These are phyloP conservation scores for Ctenomys sociabilis DNA, from an alignment of 2,113 vertebrate species.

Conservation along the genomic window DNA sequence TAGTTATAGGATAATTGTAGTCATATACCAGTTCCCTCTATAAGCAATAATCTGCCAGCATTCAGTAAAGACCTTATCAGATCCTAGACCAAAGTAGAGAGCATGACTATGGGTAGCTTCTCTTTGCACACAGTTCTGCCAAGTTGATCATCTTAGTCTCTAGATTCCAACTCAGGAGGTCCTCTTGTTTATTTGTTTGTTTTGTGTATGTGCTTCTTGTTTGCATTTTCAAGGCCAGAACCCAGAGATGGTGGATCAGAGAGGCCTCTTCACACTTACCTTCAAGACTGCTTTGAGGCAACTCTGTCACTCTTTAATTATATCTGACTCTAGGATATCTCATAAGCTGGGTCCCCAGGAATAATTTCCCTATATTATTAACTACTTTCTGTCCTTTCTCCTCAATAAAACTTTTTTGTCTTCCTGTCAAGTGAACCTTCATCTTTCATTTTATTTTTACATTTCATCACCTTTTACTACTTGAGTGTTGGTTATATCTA, in stretches of 20 bases:
- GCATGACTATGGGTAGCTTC: slow-evolving; percentile 49
- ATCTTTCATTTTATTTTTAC: slow-evolving; percentile 21
- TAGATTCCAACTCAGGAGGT: background rate
- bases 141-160: background rate
- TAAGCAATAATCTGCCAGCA: slow-evolving; percentile 72
- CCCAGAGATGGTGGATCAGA: background rate
- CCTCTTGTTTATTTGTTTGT: background rate
- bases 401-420: background rate
- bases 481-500: background rate
- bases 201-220: background rate
- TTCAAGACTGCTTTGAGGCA: background rate
- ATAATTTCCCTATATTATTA: background rate
- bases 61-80: slow-evolving; percentile 52
- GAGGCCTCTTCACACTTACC: background rate
- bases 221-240: background rate
- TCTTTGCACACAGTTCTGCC: background rate
- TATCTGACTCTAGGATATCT: background rate
- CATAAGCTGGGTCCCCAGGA: background rate
- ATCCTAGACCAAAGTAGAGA: background rate
- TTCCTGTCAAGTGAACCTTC: background rate
- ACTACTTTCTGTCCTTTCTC: background rate
- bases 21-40: slow-evolving; percentile 56
- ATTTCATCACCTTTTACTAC: slow-evolving; percentile 16
- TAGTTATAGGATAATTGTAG: slow-evolving; percentile 64
- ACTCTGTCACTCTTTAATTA: background rate